Evolutionary conservation across 2,113 vertebrate species (phyloP), one percentile per base, ranked within the genome.

Genomic region (Motacilla alba): DNA sequence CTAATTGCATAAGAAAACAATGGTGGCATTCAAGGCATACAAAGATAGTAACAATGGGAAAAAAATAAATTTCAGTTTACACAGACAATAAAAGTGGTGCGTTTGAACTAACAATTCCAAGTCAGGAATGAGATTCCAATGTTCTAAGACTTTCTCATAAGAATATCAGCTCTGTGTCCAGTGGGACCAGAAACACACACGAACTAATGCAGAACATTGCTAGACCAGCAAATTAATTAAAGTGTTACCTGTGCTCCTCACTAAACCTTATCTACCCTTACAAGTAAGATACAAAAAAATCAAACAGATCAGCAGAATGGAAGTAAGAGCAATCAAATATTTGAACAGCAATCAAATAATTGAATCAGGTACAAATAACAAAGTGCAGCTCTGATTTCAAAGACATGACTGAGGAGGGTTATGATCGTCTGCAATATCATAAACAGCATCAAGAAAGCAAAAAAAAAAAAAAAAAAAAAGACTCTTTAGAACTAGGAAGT

Each of bases 61-160:
- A 86, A 84, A 77, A 47, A 35, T 41, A 13, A 31, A 81, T 44
- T 94, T 53, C 33, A 60, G 16, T n/a, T 89, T 52, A 64, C 6
- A 64, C 0, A 0, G 24, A 69, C 1, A 77, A n/a, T 49, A 67
- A 41, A 87, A 82, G 13, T 1, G 0, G 31, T 24, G 31, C 17
- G 26, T 62, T 62, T 84, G 31, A 89, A 76, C 20, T 52, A 46
- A 69, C 41, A 83, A 33, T 13, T 69, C 35, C 35, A 64, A 56
- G 21, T 49, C 17, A 62, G 20, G 69, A 91, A 41, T 14, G 28
- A 70, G 43, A 84, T 46, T 20, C 24, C 28, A 41, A 7, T 16
- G 8, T 18, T 75, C 28, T 35, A 83, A 69, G 46, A 53, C 37
- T n/a, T 35, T 28, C 17, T 31, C n/a, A 22, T 14, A 9, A 55